Evolutionary conservation across 2,797 vertebrate genomes (phyloP).

Genomic region (Semotilus atromaculatus): DNA sequence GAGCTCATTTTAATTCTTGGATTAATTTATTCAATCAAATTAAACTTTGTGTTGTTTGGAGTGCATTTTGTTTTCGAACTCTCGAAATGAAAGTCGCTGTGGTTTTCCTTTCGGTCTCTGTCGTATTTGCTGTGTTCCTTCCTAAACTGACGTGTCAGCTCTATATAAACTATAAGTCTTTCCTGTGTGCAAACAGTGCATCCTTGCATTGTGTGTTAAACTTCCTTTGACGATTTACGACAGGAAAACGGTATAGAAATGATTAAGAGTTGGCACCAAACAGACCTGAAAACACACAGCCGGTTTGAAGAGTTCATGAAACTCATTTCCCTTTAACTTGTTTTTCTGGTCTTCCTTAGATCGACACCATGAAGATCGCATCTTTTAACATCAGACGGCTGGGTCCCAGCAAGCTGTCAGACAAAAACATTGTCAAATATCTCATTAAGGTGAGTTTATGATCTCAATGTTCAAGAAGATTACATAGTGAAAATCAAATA

Average conservation of each 20-base stretch:
- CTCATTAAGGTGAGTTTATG: slow-evolving; percentile 63
- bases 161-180: neutral
- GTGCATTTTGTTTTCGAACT: neutral
- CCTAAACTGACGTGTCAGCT: neutral
- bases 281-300: slow-evolving; percentile 1
- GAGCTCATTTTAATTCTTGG: neutral
- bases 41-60: neutral
- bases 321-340: neutral
- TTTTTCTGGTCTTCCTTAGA: neutral
- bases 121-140: neutral
- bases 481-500: neutral
- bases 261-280: neutral
- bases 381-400: slow-evolving; percentile 69
- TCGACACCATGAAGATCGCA: slow-evolving; percentile 70
- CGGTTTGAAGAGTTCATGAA: neutral
- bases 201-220: neutral
- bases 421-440: slow-evolving; percentile 42
- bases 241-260: slow-evolving; percentile 13
- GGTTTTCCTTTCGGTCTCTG: neutral
- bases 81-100: neutral
- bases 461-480: neutral
- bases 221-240: neutral
- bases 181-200: neutral
- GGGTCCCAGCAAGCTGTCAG: slow-evolving; percentile 64
- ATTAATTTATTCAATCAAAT: neutral